Conservation (phyloP, 2,888 invertebrate genomes). For the Ernsta delagoae region DNA sequence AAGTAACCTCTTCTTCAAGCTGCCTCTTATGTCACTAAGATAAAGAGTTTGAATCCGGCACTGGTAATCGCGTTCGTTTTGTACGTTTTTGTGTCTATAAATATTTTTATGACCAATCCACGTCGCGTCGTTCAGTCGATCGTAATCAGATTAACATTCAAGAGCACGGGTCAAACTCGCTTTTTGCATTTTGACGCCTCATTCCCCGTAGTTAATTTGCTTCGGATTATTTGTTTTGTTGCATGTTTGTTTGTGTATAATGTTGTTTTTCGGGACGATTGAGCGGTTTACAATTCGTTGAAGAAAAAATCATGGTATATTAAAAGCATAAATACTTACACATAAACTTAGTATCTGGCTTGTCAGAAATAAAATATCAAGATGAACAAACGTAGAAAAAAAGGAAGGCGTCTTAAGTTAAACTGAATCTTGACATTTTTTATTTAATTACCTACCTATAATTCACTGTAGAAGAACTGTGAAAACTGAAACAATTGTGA, state of each 20-base stretch:
- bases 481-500: too few species aligned
- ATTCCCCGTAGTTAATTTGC: slow-evolving; percentile 21
- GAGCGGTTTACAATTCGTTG: not conserved
- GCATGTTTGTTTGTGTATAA: slow-evolving; percentile 5
- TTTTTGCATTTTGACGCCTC: slow-evolving; percentile 37
- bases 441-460: too few species aligned
- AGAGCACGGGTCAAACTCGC: slow-evolving; percentile 38
- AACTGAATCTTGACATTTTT: too few species aligned
- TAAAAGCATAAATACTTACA: not conserved
- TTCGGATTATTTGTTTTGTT: slow-evolving; percentile 24
- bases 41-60: slow-evolving; percentile 4
- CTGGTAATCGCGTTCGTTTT: slow-evolving; percentile 53
- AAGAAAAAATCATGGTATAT: not conserved
- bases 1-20: too few species aligned
- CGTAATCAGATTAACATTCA: slow-evolving; percentile 60
- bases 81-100: slow-evolving; percentile 64
- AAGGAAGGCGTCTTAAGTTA: too few species aligned
- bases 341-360: too few species aligned
- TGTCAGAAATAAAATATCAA: too few species aligned
- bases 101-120: slow-evolving; percentile 67
- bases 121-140: slow-evolving; percentile 53
- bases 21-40: not conserved
- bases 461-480: too few species aligned
- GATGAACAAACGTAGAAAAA: too few species aligned
- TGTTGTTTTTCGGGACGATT: not conserved